These are phyloP conservation scores for Dusona sp. DNA, from an alignment of 2,888 invertebrate genomes.

Conservation along the genomic window DNA sequence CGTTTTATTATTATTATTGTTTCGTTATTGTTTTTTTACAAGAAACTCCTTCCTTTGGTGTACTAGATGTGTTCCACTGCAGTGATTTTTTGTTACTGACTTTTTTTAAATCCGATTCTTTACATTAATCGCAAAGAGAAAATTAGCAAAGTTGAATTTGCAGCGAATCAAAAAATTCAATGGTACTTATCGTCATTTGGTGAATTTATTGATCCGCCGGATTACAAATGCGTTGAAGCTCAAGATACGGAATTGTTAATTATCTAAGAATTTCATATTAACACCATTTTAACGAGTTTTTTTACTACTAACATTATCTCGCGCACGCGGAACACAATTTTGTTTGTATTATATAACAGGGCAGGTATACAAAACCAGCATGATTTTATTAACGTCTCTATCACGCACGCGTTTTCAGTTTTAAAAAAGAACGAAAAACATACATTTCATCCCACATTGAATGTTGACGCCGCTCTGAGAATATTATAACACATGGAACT, in stretches of 20 bases:
- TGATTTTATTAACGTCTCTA: neutral
- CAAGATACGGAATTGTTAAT: neutral
- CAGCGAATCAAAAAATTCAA: too few relatives aligned
- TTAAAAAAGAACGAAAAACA: neutral
- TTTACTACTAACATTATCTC: neutral
- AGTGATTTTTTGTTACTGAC: neutral
- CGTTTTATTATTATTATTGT: neutral
- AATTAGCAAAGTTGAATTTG: neutral
- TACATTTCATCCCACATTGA: neutral
- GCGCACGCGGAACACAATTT: neutral
- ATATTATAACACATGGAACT: neutral
- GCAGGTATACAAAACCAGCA: neutral
- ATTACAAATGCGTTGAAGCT: too few relatives aligned
- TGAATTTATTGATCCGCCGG: too few relatives aligned
- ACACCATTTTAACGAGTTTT: neutral
- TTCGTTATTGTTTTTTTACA: neutral
- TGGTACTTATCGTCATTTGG: too few relatives aligned
- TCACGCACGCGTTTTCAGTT: neutral
- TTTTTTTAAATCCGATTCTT: neutral
- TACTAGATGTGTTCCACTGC: conserved; percentile 2
- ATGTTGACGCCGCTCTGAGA: neutral
- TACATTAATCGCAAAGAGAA: neutral
- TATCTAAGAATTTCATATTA: neutral
- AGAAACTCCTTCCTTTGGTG: conserved; percentile 31
- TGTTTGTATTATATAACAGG: neutral